Evolutionary conservation across 2,797 vertebrate species (phyloP).

Genomic region (Lagodon rhomboides): DNA sequence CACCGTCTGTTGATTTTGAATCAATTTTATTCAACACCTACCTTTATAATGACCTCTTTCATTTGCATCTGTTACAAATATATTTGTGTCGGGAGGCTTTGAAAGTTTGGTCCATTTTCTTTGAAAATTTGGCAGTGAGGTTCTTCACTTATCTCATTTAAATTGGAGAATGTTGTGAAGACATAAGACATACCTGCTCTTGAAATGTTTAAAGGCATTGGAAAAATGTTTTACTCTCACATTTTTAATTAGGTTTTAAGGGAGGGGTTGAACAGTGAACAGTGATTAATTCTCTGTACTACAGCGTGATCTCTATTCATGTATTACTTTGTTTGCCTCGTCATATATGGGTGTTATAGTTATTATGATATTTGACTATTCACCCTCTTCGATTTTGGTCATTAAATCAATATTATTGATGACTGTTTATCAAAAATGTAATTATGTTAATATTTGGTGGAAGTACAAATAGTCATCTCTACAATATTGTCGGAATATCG

Average conservation of each 20-base stretch:
- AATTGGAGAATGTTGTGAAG: conserved; percentile 3
- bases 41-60: conserved; percentile 27
- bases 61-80: conserved; percentile 8
- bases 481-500: no score
- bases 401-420: no score
- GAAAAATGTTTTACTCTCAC: conserved; percentile 6
- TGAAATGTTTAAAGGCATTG: conserved; percentile 14
- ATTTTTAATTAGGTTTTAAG: conserved; percentile 1
- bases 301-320: neutral
- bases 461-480: no score
- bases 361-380: no score
- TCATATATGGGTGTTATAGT: no score
- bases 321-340: neutral
- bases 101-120: conserved; percentile 15
- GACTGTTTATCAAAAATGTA: no score
- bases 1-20: conserved; percentile 19
- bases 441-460: no score
- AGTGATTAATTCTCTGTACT: neutral
- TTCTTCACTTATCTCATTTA: conserved; percentile 22
- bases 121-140: conserved; percentile 24
- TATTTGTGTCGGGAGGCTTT: conserved; percentile 23
- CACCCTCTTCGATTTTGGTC: no score
- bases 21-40: conserved; percentile 26
- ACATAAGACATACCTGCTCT: neutral
- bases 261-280: neutral